These are phyloP conservation scores for Leptinotarsa peninsularis DNA, from an alignment of 2,888 invertebrate genomes.

Conservation along the genomic window DNA sequence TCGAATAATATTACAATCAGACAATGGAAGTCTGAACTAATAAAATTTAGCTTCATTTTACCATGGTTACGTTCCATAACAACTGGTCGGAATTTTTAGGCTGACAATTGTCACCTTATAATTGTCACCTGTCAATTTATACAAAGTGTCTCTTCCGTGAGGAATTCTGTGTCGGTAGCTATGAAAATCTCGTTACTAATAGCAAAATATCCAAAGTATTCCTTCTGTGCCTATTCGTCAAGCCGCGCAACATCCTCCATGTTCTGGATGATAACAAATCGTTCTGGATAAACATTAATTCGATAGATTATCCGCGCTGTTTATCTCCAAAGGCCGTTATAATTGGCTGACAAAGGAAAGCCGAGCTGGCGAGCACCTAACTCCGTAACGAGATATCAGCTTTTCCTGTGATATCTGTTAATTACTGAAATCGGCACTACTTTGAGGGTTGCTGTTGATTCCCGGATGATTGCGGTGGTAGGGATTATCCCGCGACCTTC, in stretches of 20 bases:
- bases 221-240: not conserved
- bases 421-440: conserved; percentile 58
- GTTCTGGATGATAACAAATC: conserved; percentile 51
- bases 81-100: no score
- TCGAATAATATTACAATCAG: no score
- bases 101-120: no score
- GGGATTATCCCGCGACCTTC: not conserved
- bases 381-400: conserved; percentile 43
- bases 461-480: not conserved
- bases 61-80: no score
- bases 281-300: conserved; percentile 62
- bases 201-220: not conserved
- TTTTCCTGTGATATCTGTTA: conserved; percentile 57
- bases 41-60: no score
- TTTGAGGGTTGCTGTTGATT: conserved; percentile 51
- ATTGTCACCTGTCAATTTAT: no score
- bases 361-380: conserved; percentile 40
- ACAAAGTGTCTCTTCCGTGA: no score
- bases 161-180: not conserved
- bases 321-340: conserved; percentile 63
- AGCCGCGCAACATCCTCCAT: not conserved
- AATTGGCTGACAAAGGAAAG: conserved; percentile 61
- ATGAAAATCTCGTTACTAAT: not conserved
- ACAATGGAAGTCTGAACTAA: no score
- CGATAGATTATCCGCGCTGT: conserved; percentile 66